Evolutionary conservation across 2,113 vertebrate genomes (phyloP).

Genomic region (Arothron firmamentum): DNA sequence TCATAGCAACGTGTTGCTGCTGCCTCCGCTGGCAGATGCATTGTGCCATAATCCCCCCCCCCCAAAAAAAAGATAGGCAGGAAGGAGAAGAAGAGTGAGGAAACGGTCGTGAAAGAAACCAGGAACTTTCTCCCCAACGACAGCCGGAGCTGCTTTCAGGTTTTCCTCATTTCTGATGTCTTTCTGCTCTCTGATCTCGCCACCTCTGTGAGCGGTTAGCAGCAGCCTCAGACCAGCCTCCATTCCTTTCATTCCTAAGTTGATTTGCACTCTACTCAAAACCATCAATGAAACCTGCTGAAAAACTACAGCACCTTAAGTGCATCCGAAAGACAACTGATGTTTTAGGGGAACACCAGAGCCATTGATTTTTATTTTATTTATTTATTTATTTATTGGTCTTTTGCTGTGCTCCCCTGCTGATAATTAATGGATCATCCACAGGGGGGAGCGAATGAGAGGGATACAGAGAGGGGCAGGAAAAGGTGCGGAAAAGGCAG

Average conservation of each 20-base stretch:
- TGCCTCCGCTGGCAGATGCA: conserved; percentile 67
- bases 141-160: conserved; percentile 1
- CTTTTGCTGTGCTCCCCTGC: conserved; percentile 15
- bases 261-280: conserved; percentile 39
- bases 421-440: conserved; percentile 54
- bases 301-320: conserved; percentile 40
- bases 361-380: conserved; percentile 41
- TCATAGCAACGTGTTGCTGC: conserved; percentile 71
- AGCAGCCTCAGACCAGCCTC: conserved; percentile 4
- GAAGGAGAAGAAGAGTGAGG: conserved; percentile 30
- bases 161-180: conserved; percentile 1
- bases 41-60: conserved; percentile 66
- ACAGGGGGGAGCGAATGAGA: conserved; percentile 25
- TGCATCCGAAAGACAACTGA: conserved; percentile 47
- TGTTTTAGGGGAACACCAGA: conserved; percentile 41
- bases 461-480: conserved; percentile 9
- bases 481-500: conserved; percentile 4
- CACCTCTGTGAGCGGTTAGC: neutral
- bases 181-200: conserved; percentile 1
- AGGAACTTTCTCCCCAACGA: conserved; percentile 8
- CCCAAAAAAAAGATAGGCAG: conserved; percentile 59
- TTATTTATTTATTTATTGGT: neutral
- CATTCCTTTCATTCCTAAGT: conserved; percentile 33
- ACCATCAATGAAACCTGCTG: conserved; percentile 44
- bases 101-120: conserved; percentile 18